These are phyloP conservation scores for Chaenodraco wilsoni DNA, from an alignment of 2,797 vertebrate species.

Conservation along the genomic window DNA sequence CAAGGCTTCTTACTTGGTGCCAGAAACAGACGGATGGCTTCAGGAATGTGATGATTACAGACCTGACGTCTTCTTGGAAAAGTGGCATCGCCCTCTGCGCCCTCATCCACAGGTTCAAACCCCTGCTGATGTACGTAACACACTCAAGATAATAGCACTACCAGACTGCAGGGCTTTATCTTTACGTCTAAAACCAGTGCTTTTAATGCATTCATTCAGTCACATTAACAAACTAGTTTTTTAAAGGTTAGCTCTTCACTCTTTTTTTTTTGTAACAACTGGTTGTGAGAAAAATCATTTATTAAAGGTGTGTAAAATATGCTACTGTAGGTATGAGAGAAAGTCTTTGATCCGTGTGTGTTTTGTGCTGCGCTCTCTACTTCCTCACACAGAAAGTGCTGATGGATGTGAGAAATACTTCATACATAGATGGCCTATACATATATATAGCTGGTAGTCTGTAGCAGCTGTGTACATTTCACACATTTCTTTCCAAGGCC, in stretches of 20 bases:
- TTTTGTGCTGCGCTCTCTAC: slow-evolving; percentile 26
- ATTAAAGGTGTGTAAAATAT: slow-evolving; percentile 41
- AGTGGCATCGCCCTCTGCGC: slow-evolving; percentile 93
- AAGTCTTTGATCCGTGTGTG: slow-evolving; percentile 17
- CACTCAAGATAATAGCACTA: not conserved
- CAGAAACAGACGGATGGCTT: slow-evolving; percentile 95
- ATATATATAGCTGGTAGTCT: not conserved
- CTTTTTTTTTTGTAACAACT: slow-evolving; percentile 13
- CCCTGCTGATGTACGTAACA: slow-evolving; percentile 91
- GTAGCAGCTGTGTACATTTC: slow-evolving; percentile 39
- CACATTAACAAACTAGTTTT: not conserved
- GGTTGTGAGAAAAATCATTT: slow-evolving; percentile 3
- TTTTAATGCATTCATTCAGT: not conserved
- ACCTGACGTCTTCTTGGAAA: slow-evolving; percentile 91
- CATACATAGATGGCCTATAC: not conserved
- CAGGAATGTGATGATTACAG: slow-evolving; percentile 86
- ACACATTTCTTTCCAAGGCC: slow-evolving; percentile 16
- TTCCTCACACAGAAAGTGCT: slow-evolving; percentile 20
- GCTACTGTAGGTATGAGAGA: slow-evolving; percentile 15
- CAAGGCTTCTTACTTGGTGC: slow-evolving; percentile 94
- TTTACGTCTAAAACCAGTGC: not conserved
- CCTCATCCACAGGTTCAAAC: slow-evolving; percentile 93
- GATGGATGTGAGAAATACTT: slow-evolving; percentile 33
- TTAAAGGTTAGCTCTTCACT: not conserved
- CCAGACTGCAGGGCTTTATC: not conserved